These are phyloP conservation scores for Apostichopus japonicus DNA, from an alignment of 35 echinoderm and acorn worm genomes.

Conservation along the genomic window DNA sequence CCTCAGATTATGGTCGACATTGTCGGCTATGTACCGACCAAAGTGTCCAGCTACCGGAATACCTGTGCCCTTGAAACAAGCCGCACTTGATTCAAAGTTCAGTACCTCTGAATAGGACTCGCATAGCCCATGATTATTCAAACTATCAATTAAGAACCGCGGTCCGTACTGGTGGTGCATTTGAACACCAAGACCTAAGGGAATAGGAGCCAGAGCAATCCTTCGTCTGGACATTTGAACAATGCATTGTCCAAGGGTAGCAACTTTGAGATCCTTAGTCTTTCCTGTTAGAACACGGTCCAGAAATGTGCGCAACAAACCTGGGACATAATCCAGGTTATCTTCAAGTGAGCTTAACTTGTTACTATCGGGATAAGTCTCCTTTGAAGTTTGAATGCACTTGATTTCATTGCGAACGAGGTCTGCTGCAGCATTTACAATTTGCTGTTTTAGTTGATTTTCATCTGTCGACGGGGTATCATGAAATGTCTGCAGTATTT, in stretches of 20 bases:
- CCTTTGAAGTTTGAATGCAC: background rate
- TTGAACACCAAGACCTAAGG: constrained; percentile 12
- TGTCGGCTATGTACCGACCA: constrained; percentile 64
- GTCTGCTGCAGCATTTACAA: background rate
- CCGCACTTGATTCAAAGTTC: constrained; percentile 1
- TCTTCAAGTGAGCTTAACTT: background rate
- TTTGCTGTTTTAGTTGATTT: background rate
- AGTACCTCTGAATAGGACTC: constrained; percentile 27
- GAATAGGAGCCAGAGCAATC: background rate
- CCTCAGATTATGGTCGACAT: constrained; percentile 81
- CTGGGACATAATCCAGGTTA: background rate
- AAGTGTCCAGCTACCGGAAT: background rate
- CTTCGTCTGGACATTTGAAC: background rate
- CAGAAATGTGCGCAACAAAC: background rate
- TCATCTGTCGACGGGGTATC: background rate
- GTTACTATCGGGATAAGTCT: background rate
- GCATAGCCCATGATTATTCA: constrained; percentile 35
- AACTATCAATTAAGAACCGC: constrained; percentile 40
- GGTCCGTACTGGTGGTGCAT: constrained; percentile 49
- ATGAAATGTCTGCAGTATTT: too few species aligned
- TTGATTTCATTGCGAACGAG: background rate
- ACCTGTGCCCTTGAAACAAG: background rate
- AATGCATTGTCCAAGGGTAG: background rate
- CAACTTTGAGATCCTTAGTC: background rate
- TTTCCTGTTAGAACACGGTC: background rate